Base-by-base conservation (phyloP, 2,888 invertebrate genomes). In the Sericinus montela region DNA sequence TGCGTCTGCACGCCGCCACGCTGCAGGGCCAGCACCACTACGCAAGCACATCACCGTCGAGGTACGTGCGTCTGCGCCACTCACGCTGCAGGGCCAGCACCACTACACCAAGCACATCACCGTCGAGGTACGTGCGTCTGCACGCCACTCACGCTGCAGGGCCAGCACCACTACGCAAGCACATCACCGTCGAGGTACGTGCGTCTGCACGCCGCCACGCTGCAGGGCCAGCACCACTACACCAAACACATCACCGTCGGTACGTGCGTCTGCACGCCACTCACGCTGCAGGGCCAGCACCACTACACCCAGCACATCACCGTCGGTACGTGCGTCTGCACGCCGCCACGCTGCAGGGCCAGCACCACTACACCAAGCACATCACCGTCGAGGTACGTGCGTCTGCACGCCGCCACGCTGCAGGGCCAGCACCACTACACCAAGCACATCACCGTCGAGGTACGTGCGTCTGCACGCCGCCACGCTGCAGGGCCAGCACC, bases 31-130 rank as follows among this genome's bases (percentile, higher is more conserved):
- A 23, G 23, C 23, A 23, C 23, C 23, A 23, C 23, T 23, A 23
- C 23, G 6, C 23, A 23, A 23, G 23, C 3, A 23, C 4, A 23
- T 23, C 23, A 23, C 23, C 6, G 23, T 23, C 23, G 23, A 23
- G 23, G 23, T 23, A 90, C 23, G 6, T 3, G 4, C 3, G 3
- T 5, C 98, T 0, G 94, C 98, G 28, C 97, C 98, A 40, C 93
- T 97, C 0, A 92, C 93, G 7, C 90, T 93, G 16, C 86, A 96
- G 15, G 97, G 97, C 1, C 92, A 94, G 58, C 90, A 94, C n/a
- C n/a, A n/a, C n/a, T n/a, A n/a, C n/a, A n/a, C n/a, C n/a, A n/a
- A n/a, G n/a, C n/a, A n/a, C n/a, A n/a, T n/a, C n/a, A n/a, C n/a
- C n/a, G n/a, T n/a, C n/a, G n/a, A n/a, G n/a, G 7, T 59, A 90